Percentiles rank a stretch among this genome's conserved stretches.
Conservation (phyloP, 2,113 vertebrate species). For the Loxodonta africana region DNA sequence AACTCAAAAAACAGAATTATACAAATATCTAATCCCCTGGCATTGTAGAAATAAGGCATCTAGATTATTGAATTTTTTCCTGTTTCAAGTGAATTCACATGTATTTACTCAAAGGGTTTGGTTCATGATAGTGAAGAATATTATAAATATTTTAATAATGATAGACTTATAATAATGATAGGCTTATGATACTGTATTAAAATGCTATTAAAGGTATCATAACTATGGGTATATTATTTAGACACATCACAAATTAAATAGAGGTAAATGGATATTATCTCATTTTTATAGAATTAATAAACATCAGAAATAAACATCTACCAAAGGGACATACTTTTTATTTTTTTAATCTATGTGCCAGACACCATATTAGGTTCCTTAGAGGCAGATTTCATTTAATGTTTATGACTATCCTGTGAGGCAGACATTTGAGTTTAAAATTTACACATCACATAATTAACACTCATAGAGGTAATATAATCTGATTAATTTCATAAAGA, state of each 20-base stretch:
- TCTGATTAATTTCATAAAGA: neutral
- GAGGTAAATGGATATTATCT: neutral
- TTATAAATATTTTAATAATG: neutral
- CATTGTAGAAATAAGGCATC: neutral
- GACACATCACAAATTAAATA: neutral
- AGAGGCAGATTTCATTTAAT: conserved; percentile 25
- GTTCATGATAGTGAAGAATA: neutral
- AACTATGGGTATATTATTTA: neutral
- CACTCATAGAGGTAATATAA: neutral
- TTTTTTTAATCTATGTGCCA: neutral
- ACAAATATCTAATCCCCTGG: neutral
- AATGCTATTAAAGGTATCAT: conserved; percentile 30
- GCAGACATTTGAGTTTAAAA: conserved; percentile 3
- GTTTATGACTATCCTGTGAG: neutral
- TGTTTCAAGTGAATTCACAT: neutral
- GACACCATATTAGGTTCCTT: neutral
- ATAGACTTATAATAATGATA: neutral
- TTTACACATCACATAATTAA: neutral
- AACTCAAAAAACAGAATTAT: neutral
- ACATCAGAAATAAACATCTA: conserved; percentile 23
- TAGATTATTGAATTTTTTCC: neutral
- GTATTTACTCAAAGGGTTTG: neutral
- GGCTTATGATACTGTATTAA: conserved; percentile 1
- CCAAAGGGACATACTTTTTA: neutral
- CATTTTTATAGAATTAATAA: neutral